Base-by-base conservation (phyloP, 2,888 invertebrate genomes). In the Leptinotarsa tumamoca region DNA sequence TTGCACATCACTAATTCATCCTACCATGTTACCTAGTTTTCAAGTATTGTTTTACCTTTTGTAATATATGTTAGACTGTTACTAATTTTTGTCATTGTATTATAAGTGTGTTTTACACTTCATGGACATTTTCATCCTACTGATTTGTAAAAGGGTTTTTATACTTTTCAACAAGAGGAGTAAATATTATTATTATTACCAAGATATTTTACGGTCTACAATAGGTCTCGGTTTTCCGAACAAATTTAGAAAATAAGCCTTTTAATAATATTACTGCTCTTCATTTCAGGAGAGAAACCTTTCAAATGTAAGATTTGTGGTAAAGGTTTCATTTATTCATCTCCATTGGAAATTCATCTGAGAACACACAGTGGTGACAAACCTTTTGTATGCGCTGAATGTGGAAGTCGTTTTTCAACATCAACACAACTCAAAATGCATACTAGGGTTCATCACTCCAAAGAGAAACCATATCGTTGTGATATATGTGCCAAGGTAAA, bases 391-490 rank as follows among this genome's bases (percentile, higher is more conserved):
- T 85, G 85, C 76, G 82, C 81, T 43, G 76, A 73, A n/a, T 85
- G 85, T 74, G 85, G 84, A 17, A 80, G 82, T 77, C 74, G 83
- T 4, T 84, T 82, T 77, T 79, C 82, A 23, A 85, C 85, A 21
- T 80, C 83, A 17, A 83, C 85, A 15, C 84, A 85, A 74, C 76
- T 85, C 18, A 85, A 82, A 43, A 75, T 84, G 14, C 85, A 85
- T 73, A 81, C 73, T 10, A 69, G 84, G 51, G 82, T 78, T 51
- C 85, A 85, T 52, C 85, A 85, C 68, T 84, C 84, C 10, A 81
- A 81, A 67, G 84, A 84, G 63, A 83, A 78, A 67, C 85, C 85
- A 3, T 85, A 85, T 75, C 43, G n/a, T n/a, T 85, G 85, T 76
- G 70, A 73, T 23, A 63, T 80, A 67, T 85, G 85, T 73, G 78